Evolutionary conservation across 2,113 vertebrate species (phyloP), one percentile per base, ranked within the genome.

Genomic region (Reinhardtius hippoglossoides): DNA sequence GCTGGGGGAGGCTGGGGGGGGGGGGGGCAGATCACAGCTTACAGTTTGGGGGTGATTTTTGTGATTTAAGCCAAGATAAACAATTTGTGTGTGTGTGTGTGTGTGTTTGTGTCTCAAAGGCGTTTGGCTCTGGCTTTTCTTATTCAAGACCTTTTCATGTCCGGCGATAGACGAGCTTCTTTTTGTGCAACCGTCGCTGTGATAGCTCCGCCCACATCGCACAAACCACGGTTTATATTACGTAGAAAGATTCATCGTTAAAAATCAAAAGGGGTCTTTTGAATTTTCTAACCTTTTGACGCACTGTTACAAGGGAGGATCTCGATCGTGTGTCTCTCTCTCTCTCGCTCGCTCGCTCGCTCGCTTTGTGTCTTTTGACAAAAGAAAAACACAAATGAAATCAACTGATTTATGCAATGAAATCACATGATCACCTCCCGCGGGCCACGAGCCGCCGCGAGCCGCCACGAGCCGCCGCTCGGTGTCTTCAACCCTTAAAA

Each of bases 21-120:
- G 55, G 21, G 52, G 46, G 54, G 23, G 31, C 50, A 13, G 52
- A 40, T 81, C 79, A 52, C 71, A 84, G 83, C 79, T 71, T 56
- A 80, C 74, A 71, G 83, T 87, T 58, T 80, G 8, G 50, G 20
- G 66, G 48, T 61, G 66, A 24, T 71, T 55, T 81, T 75, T 75
- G 70, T 85, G 59, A 88, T 89, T 80, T 76, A 87, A 88, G 88
- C 76, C 89, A 82, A 91, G 88, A 89, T 90, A 76, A 85, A 89
- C 73, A 69, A 67, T 21, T 63, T 42, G n/a, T 57, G 42, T 12
- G 61, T 24, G 23, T 24, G 31, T n/a, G n/a, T n/a, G n/a, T 80
- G 71, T 14, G 74, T 21, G 62, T 80, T 68, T 16, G 76, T 70
- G 59, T 89, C 55, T 87, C 55, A 55, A 71, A 73, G 78, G 81